Conservation (phyloP, 1,140 invertebrate species). For the Melipona quadrifasciata region DNA sequence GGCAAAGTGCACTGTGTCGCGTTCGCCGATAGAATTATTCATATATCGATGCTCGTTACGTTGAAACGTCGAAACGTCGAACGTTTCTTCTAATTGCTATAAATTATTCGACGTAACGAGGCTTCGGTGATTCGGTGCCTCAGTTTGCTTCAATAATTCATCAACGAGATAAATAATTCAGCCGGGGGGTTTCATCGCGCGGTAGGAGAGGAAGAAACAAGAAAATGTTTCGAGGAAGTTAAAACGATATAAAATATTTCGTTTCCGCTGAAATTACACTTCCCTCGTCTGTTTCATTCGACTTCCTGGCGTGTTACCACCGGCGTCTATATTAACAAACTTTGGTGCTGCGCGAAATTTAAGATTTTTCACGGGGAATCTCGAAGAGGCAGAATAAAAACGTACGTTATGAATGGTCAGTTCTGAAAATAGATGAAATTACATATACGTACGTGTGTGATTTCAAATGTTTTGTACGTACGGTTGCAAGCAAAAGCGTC, state of each 20-base stretch:
- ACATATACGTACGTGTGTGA: background rate
- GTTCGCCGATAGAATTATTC: constrained; percentile 31
- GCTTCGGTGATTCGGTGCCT: background rate
- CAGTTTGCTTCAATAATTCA: background rate
- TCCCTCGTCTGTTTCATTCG: background rate
- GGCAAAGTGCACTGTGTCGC: background rate
- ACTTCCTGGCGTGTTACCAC: background rate
- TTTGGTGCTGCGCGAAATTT: background rate
- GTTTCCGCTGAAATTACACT: background rate
- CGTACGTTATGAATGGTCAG: background rate
- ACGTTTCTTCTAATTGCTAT: constrained; percentile 18
- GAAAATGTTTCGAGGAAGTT: background rate
- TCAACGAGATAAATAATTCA: constrained; percentile 13
- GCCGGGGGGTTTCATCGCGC: background rate
- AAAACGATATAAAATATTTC: background rate
- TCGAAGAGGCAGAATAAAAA: background rate
- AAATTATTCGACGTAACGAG: constrained; percentile 18
- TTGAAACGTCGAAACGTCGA: background rate
- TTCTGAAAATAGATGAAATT: background rate
- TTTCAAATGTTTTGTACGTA: background rate
- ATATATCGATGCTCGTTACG: constrained; percentile 1
- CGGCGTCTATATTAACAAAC: background rate
- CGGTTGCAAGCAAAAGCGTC: too few relatives aligned
- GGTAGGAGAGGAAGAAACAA: background rate
- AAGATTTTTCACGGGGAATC: background rate